phyloP scores from a whole-genome alignment of 2,888 invertebrate genomes.

The Aphrophora alni region DNA sequence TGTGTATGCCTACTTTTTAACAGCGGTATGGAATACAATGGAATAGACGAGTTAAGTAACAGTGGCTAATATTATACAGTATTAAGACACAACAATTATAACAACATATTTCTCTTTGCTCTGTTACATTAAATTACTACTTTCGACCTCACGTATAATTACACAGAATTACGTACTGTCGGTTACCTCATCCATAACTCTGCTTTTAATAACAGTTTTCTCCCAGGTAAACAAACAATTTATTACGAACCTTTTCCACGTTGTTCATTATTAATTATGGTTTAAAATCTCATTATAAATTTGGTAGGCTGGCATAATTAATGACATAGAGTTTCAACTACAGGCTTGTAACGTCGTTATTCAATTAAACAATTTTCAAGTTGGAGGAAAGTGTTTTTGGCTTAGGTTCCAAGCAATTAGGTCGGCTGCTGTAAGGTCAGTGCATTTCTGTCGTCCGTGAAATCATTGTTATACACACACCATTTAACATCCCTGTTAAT shows the following conservation, averaged over 20 bases:
- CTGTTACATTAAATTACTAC: not conserved
- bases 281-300: slow-evolving; percentile 5
- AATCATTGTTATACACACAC: slow-evolving; percentile 5
- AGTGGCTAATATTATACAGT: too few species aligned
- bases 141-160: not conserved
- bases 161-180: not conserved
- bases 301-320: not conserved
- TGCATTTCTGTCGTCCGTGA: not conserved
- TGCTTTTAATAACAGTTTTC: not conserved
- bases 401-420: not conserved
- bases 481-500: slow-evolving; percentile 4
- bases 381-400: not conserved
- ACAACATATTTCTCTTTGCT: too few species aligned
- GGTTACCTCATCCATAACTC: not conserved
- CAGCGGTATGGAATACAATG: too few species aligned
- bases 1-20: too few species aligned
- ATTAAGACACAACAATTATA: too few species aligned
- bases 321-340: not conserved
- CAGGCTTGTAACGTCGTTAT: not conserved
- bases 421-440: not conserved
- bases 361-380: slow-evolving; percentile 9
- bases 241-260: not conserved
- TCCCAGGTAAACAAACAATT: slow-evolving; percentile 5
- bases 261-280: not conserved
- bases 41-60: too few species aligned